Evolutionary conservation across 2,797 vertebrate genomes (phyloP).

Genomic region (Otolemur crassicaudatus): DNA sequence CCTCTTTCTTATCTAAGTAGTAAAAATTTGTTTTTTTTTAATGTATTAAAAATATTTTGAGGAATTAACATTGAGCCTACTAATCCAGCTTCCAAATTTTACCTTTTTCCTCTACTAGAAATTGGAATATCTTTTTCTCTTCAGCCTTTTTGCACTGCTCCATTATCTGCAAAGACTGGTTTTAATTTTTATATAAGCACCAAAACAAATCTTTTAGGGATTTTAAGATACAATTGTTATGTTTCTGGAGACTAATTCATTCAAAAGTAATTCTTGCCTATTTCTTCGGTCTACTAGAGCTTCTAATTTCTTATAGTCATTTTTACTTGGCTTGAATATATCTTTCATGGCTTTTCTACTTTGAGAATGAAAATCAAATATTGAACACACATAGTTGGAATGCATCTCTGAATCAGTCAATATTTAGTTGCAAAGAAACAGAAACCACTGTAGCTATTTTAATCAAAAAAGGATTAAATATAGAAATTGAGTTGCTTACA

Average conservation of each 20-base stretch:
- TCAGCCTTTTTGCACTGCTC: background rate
- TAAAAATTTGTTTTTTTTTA: background rate
- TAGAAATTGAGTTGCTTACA: background rate
- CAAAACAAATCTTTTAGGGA: background rate
- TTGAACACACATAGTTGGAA: conserved; percentile 20
- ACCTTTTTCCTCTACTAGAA: background rate
- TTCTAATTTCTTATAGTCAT: background rate
- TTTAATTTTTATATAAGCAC: background rate
- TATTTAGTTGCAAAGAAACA: background rate
- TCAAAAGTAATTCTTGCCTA: background rate
- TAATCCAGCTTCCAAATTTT: background rate
- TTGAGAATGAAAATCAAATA: background rate
- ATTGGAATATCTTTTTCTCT: background rate
- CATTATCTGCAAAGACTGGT: background rate
- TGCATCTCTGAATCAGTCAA: conserved; percentile 5
- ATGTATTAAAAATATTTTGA: background rate
- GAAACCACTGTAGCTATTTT: background rate
- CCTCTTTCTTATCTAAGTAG: background rate
- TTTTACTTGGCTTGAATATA: background rate
- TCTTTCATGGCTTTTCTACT: background rate
- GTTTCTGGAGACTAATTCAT: background rate
- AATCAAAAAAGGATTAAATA: background rate
- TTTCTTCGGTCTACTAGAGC: background rate
- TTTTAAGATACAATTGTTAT: background rate
- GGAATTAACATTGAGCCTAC: background rate